These are phyloP conservation scores for Pyrgilauda ruficollis DNA, from an alignment of 2,113 vertebrate genomes.

Conservation along the genomic window DNA sequence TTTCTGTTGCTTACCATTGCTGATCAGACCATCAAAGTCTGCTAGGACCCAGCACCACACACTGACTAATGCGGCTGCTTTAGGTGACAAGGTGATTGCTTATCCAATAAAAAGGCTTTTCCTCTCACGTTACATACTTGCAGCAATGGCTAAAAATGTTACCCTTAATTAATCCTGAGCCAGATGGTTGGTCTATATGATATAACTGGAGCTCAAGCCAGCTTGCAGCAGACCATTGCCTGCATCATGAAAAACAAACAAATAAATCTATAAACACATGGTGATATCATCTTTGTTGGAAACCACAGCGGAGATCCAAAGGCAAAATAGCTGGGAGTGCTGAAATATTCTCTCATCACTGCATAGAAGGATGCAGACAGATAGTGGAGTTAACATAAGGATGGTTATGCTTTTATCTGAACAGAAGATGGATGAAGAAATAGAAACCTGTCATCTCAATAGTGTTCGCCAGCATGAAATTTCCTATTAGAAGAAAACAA, in stretches of 20 bases:
- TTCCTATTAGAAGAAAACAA: conserved; percentile 16
- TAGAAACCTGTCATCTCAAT: not conserved
- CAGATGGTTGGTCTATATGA: conserved; percentile 13
- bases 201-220: conserved; percentile 4
- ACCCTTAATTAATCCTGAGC: not conserved
- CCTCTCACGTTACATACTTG: not conserved
- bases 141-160: not conserved
- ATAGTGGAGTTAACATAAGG: not conserved
- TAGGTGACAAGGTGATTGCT: not conserved
- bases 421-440: not conserved
- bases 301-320: not conserved
- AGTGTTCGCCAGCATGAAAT: not conserved
- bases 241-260: conserved; percentile 26
- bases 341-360: not conserved
- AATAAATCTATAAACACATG: conserved; percentile 39
- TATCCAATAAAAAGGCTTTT: not conserved
- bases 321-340: conserved; percentile 17
- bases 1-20: accelerated
- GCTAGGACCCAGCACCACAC: not conserved
- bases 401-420: not conserved
- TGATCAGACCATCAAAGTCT: not conserved
- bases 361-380: not conserved
- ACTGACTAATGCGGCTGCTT: not conserved
- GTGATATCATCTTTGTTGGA: conserved; percentile 38
- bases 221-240: conserved; percentile 15